phyloP scores from a whole-genome alignment of 2,888 invertebrate species.

The Cataglyphis albicans region DNA sequence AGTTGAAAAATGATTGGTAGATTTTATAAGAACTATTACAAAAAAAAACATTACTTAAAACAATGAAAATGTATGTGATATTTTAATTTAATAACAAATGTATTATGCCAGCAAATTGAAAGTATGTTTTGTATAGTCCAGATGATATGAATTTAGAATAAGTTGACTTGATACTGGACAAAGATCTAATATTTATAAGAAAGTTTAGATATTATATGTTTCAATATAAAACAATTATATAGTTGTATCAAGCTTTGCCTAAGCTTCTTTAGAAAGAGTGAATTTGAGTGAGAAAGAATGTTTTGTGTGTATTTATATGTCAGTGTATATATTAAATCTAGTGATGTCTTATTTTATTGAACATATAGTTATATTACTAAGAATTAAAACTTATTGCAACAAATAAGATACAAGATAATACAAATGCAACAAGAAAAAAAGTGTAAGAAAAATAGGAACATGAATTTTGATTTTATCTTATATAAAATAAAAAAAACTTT shows the following conservation, averaged over 20 bases:
- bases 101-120: neutral
- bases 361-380: neutral
- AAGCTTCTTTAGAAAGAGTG: neutral
- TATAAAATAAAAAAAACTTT: neutral
- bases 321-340: neutral
- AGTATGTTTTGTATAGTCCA: neutral
- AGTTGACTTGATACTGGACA: neutral
- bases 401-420: neutral
- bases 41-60: constrained; percentile 15
- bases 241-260: neutral
- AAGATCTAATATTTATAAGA: neutral
- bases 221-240: no score
- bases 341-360: neutral
- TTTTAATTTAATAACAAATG: constrained; percentile 1
- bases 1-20: constrained; percentile 44
- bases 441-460: neutral
- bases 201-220: neutral
- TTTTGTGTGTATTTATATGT: neutral
- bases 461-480: constrained; percentile 3
- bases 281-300: neutral
- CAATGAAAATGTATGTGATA: neutral
- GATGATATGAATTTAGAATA: neutral
- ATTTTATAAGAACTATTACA: neutral
- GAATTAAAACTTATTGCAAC: neutral
- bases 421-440: neutral